A percentile compares a stretch with the other conserved stretches of the same genome.
phyloP scores from a whole-genome alignment of 2,888 invertebrate species.

The Onthophagus sagittarius region DNA sequence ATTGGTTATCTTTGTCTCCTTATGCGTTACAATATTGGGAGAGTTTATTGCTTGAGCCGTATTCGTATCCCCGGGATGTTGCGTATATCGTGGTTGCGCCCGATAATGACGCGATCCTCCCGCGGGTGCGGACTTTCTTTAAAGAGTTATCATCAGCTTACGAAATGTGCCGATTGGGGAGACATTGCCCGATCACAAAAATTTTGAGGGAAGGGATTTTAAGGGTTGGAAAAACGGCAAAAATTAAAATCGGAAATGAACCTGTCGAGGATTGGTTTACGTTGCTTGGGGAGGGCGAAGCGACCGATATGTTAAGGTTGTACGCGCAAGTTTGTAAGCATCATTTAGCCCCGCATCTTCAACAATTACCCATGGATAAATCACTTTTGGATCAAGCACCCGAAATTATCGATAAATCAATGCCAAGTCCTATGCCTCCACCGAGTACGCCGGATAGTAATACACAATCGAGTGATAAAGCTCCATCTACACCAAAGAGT shows the following conservation, averaged over 20 bases:
- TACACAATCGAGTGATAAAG: constrained; percentile 43
- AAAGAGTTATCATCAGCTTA: constrained; percentile 90
- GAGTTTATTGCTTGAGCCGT: constrained; percentile 93
- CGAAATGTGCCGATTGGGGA: constrained; percentile 90
- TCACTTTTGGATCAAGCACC: constrained; percentile 66
- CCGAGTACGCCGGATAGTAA: constrained; percentile 45
- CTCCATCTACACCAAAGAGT: constrained; percentile 55
- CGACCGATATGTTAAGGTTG: constrained; percentile 78
- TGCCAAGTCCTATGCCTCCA: constrained; percentile 56
- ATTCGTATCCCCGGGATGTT: constrained; percentile 90
- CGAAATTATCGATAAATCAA: constrained; percentile 47
- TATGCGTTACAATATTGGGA: constrained; percentile 96
- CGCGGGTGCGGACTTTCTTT: constrained; percentile 81
- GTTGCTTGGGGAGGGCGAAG: constrained; percentile 72
- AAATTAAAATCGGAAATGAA: constrained; percentile 57
- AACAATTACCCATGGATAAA: constrained; percentile 70
- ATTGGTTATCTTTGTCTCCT: constrained; percentile 93
- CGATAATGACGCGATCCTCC: constrained; percentile 79
- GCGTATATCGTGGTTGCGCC: constrained; percentile 94
- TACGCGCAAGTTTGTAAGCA: constrained; percentile 82
- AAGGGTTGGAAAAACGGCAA: constrained; percentile 68
- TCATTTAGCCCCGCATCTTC: constrained; percentile 71
- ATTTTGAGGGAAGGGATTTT: constrained; percentile 83
- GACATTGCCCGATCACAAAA: constrained; percentile 86
- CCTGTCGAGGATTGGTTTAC: constrained; percentile 88